Evolutionary conservation across 2,113 vertebrate species (phyloP), one percentile per base, ranked within the genome.

Genomic region (Recurvirostra avosetta): DNA sequence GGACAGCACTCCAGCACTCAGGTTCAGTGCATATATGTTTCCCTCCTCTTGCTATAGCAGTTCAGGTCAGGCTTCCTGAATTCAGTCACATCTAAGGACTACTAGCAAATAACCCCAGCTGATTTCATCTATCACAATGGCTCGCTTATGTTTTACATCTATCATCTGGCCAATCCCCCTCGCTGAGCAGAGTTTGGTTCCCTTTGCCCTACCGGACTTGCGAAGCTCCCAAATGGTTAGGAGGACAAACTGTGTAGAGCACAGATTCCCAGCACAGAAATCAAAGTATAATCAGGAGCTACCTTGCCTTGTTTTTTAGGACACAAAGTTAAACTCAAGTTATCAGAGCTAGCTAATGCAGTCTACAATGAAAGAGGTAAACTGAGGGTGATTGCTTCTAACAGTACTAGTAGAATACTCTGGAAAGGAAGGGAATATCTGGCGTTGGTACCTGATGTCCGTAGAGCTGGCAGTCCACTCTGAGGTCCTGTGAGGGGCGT

Each of bases 361-460:
- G 22, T n/a, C 81, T 86, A 16, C 38, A 65, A 36, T 29, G 38
- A 58, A 58, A 90, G 32, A 82, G 41, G 29, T 58, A 73, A 92
- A 71, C 58, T 81, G 15, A 19, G 38, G 15, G 22, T 73, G 68
- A 25, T 62, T 56, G 25, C 55, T 58, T 53, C 38, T 55, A n/a
- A 27, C 16, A 67, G 19, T 38, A 29, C 16, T 18, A 25, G 29
- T 32, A 41, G 67, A 55, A 68, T 29, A 26, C 14, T 49, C 67
- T 53, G 87, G 89, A 80, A 92, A 68, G 38, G 62, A 92, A 49
- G 78, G 49, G 23, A 86, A 2, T 20, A 9, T 68, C 36, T 94
- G 59, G 41, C 45, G 16, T 25, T 58, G 22, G 70, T 98, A 98
- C 98, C 98, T 98, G 96, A 14, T 92, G 63, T 41, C 88, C 95